Conservation (phyloP, 2,888 invertebrate species). For the Xanthostigma xanthostigma region DNA sequence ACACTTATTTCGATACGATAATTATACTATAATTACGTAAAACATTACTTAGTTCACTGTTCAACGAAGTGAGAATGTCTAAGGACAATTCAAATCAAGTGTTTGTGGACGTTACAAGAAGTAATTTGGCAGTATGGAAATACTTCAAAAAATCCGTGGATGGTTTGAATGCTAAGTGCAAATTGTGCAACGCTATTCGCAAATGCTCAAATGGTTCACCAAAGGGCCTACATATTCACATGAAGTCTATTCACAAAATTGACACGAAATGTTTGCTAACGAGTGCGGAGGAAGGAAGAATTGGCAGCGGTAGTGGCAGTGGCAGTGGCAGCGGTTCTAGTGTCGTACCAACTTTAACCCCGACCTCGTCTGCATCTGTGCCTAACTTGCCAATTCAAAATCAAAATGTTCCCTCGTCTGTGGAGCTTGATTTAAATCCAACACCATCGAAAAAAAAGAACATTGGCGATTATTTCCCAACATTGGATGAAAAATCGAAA, state of each 20-base stretch:
- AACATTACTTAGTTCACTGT: too few relatives aligned
- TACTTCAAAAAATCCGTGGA: constrained; percentile 5
- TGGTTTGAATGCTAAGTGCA: constrained; percentile 6
- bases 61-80: too few relatives aligned
- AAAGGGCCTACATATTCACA: constrained; percentile 5
- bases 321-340: neutral
- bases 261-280: neutral
- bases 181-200: constrained; percentile 4
- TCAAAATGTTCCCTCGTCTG: neutral
- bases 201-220: constrained; percentile 4
- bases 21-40: too few relatives aligned
- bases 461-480: constrained; percentile 3
- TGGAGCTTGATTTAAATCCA: neutral
- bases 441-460: neutral
- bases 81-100: too few relatives aligned
- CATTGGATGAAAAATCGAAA: neutral
- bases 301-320: too few relatives aligned
- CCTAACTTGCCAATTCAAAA: neutral
- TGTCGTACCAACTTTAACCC: neutral
- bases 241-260: constrained; percentile 6
- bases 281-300: too few relatives aligned
- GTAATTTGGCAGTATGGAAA: constrained; percentile 3
- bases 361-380: neutral
- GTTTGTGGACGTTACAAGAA: neutral
- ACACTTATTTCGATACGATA: too few relatives aligned